These are phyloP conservation scores for Microcebus tavaratra DNA, from an alignment of 2,113 vertebrate genomes.

Conservation along the genomic window DNA sequence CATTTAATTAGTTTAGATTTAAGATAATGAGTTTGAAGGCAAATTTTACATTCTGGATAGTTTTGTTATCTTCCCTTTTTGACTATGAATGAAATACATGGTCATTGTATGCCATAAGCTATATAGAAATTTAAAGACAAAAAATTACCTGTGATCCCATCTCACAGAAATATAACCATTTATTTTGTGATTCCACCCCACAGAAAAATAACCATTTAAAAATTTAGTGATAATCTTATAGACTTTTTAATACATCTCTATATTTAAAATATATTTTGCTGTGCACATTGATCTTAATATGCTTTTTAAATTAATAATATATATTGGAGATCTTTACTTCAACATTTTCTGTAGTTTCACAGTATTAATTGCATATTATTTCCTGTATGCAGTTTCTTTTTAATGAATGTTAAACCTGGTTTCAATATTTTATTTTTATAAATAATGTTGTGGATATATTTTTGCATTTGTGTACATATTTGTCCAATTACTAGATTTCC, in stretches of 20 bases:
- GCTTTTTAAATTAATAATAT: background rate
- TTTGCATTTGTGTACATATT: background rate
- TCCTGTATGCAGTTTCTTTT: background rate
- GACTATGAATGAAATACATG: background rate
- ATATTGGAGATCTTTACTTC: background rate
- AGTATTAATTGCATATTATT: background rate
- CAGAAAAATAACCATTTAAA: background rate
- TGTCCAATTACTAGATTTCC: background rate
- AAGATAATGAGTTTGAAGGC: slow-evolving; percentile 16
- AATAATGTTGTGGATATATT: background rate
- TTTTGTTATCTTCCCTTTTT: background rate
- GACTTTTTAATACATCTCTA: background rate
- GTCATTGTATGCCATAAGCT: background rate
- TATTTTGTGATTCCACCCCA: background rate
- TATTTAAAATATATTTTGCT: background rate
- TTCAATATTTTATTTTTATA: slow-evolving; percentile 34
- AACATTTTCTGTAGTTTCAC: background rate
- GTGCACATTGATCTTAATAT: background rate
- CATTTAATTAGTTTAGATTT: slow-evolving; percentile 38
- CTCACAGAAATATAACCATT: background rate
- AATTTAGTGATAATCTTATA: background rate
- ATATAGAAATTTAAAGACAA: background rate
- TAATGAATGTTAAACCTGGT: background rate
- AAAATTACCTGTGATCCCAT: background rate
- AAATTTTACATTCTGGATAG: background rate